These are phyloP conservation scores for Acronicta leporina DNA, from an alignment of 2,888 invertebrate species.

Conservation along the genomic window DNA sequence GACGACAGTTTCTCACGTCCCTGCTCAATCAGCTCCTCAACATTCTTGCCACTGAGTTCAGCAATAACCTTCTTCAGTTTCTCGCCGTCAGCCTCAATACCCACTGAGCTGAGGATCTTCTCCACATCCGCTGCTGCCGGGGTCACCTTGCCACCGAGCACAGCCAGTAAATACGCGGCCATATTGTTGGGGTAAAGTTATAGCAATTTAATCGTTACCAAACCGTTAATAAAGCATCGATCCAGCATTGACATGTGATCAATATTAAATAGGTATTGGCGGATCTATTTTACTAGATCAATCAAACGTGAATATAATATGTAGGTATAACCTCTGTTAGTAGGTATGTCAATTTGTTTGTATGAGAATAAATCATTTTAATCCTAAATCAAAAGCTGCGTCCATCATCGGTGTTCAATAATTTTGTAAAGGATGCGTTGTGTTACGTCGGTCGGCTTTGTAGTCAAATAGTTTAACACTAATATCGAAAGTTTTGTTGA, in stretches of 20 bases:
- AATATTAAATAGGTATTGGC: no score
- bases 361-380: no score
- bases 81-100: constrained; percentile 97
- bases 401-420: constrained; percentile 42
- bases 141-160: constrained; percentile 98
- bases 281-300: no score
- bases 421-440: constrained; percentile 60
- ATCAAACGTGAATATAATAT: no score
- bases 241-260: no score
- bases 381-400: constrained; percentile 12
- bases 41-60: constrained; percentile 96
- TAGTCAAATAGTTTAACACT: constrained; percentile 57
- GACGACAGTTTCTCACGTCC: constrained; percentile 97
- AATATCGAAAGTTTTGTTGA: constrained; percentile 61
- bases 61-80: constrained; percentile 95
- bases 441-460: constrained; percentile 53
- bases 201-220: no score
- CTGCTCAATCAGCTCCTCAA: constrained; percentile 96
- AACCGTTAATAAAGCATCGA: no score
- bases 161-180: constrained; percentile 99
- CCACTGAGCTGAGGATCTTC: constrained; percentile 98
- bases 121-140: constrained; percentile 96
- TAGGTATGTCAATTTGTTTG: no score
- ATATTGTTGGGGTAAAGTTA: constrained; percentile 70
- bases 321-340: no score